A percentile compares a stretch with the other conserved stretches of the same genome.
phyloP scores from a whole-genome alignment of 2,113 vertebrate species.

The Gopherus evgoodei region DNA sequence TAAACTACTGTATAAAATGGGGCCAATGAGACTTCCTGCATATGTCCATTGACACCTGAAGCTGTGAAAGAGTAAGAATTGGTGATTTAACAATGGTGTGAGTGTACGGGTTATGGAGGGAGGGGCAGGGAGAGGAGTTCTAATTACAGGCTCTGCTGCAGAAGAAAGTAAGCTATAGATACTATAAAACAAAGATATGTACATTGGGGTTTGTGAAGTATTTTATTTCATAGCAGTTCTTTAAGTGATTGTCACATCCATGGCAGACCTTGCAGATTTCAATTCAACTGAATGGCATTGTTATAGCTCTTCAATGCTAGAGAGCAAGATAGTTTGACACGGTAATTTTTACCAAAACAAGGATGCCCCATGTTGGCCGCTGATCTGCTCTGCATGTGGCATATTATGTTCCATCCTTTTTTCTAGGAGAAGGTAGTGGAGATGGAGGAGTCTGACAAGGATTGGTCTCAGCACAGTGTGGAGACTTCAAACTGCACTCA shows the following conservation, averaged over 20 bases:
- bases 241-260: background rate
- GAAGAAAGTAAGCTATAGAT: background rate
- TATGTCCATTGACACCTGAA: background rate
- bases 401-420: background rate
- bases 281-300: background rate
- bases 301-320: background rate
- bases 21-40: too few relatives aligned
- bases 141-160: background rate
- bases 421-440: constrained; percentile 48
- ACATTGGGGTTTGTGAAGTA: background rate
- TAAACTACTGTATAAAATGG: background rate
- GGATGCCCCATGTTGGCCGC: background rate
- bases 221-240: background rate
- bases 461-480: constrained; percentile 49
- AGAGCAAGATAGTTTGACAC: background rate
- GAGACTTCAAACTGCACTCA: constrained; percentile 25
- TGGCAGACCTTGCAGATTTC: background rate
- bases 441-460: constrained; percentile 20
- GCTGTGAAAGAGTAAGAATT: background rate
- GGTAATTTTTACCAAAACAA: background rate
- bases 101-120: background rate
- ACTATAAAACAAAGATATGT: background rate
- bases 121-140: background rate
- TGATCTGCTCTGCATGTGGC: too few relatives aligned
- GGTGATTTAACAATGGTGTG: background rate